These are phyloP conservation scores for Pollicipes pollicipes DNA, from an alignment of 1,140 invertebrate species.

Conservation along the genomic window DNA sequence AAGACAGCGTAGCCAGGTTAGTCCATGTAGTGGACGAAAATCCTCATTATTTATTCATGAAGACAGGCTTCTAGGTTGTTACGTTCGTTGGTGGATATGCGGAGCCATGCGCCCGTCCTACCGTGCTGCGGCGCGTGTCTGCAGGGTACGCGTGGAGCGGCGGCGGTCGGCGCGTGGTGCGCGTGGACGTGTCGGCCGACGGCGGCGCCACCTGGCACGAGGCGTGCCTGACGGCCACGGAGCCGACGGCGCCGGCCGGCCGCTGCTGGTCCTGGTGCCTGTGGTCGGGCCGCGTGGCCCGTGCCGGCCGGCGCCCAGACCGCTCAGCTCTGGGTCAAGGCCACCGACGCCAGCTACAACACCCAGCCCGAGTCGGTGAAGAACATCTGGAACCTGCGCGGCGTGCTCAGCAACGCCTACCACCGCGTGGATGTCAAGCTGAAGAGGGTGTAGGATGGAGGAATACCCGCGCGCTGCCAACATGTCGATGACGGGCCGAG, in stretches of 20 bases:
- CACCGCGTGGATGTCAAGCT: slow-evolving; percentile 55
- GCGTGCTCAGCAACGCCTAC: slow-evolving; percentile 90
- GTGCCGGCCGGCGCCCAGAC: slow-evolving; percentile 31
- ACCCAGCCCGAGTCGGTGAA: slow-evolving; percentile 84
- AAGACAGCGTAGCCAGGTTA: too few relatives aligned
- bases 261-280: slow-evolving; percentile 80
- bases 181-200: slow-evolving; percentile 69
- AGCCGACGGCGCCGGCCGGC: slow-evolving; percentile 33
- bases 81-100: too few relatives aligned
- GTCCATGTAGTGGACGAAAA: too few relatives aligned
- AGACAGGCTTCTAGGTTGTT: too few relatives aligned
- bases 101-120: too few relatives aligned
- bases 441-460: neutral
- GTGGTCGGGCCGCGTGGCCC: slow-evolving; percentile 56
- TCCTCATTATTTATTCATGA: too few relatives aligned
- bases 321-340: slow-evolving; percentile 79
- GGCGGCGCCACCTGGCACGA: slow-evolving; percentile 63
- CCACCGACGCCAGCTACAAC: slow-evolving; percentile 87
- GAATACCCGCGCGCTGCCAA: too few relatives aligned
- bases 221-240: slow-evolving; percentile 31
- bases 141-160: slow-evolving; percentile 92
- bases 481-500: too few relatives aligned
- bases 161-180: slow-evolving; percentile 69
- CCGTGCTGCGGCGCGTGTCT: too few relatives aligned
- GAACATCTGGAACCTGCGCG: slow-evolving; percentile 95